phyloP scores from a whole-genome alignment of 1,140 invertebrate genomes.

The Radopholus similis region DNA sequence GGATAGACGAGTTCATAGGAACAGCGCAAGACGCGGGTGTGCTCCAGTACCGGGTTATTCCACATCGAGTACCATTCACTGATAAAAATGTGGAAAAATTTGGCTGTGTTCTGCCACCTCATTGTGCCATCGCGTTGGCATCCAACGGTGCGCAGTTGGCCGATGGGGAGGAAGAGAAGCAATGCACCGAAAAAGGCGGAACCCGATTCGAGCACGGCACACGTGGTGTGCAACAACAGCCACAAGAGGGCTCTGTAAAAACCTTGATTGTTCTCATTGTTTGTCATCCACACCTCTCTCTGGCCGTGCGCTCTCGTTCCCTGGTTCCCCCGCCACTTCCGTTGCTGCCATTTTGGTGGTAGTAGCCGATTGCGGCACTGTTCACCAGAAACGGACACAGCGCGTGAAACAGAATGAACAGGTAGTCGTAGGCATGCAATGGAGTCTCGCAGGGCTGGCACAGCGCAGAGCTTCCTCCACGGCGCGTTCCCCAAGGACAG shows the following conservation, averaged over 20 bases:
- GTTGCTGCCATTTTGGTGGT: not conserved
- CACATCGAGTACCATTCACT: slow-evolving; percentile 88
- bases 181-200: slow-evolving; percentile 30
- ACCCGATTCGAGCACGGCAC: slow-evolving; percentile 31
- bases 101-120: not conserved
- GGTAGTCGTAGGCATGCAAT: slow-evolving; percentile 38
- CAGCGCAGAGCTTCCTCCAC: slow-evolving; percentile 9
- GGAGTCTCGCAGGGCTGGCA: slow-evolving; percentile 25
- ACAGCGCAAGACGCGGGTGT: slow-evolving; percentile 80
- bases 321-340: too few relatives aligned
- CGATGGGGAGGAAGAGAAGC: slow-evolving; percentile 29
- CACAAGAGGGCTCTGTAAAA: slow-evolving; percentile 31
- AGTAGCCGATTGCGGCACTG: not conserved
- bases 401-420: slow-evolving; percentile 42
- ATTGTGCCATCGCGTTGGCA: slow-evolving; percentile 64
- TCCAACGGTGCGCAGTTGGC: slow-evolving; percentile 49
- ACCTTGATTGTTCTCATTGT: too few relatives aligned
- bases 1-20: slow-evolving; percentile 95
- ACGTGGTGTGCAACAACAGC: slow-evolving; percentile 34
- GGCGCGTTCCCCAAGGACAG: slow-evolving; percentile 39
- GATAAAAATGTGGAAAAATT: not conserved
- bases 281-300: too few relatives aligned
- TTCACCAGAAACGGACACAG: slow-evolving; percentile 23
- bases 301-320: too few relatives aligned
- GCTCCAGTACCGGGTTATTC: slow-evolving; percentile 87